Conservation (phyloP, 2,888 invertebrate species). For the Lepidocyrtinus sp. region DNA sequence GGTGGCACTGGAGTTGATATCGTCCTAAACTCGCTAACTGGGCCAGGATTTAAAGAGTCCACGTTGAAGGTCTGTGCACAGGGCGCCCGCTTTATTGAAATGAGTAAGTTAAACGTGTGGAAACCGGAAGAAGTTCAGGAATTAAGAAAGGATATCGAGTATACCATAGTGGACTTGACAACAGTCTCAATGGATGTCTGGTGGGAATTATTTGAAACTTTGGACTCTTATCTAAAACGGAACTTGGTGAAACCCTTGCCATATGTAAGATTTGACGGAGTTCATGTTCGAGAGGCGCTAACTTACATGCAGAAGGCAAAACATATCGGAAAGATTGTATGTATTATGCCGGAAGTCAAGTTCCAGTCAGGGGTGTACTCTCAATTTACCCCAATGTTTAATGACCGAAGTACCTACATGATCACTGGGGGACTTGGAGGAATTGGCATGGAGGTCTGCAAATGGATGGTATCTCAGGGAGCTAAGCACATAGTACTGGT, state of each 20-base stretch:
- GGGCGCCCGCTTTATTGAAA: conserved; percentile 59
- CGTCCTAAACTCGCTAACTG: conserved; percentile 61
- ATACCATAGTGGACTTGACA: conserved; percentile 55
- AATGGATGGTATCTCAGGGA: conserved; percentile 58
- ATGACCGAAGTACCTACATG: conserved; percentile 54
- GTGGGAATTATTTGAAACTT: conserved; percentile 18
- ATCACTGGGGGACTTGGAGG: conserved; percentile 64
- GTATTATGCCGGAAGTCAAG: conserved; percentile 52
- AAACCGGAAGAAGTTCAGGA: conserved; percentile 45
- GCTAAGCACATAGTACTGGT: conserved; percentile 57
- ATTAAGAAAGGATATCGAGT: conserved; percentile 53
- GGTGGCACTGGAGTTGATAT: conserved; percentile 52
- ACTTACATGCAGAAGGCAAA: conserved; percentile 61
- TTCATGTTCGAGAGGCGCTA: conserved; percentile 52
- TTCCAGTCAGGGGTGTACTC: conserved; percentile 28
- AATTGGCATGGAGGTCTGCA: conserved; percentile 63
- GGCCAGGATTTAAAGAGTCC: conserved; percentile 62
- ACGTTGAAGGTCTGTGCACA: conserved; percentile 40
- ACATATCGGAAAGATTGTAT: conserved; percentile 63
- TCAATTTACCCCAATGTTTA: conserved; percentile 45
- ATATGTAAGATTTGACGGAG: conserved; percentile 48
- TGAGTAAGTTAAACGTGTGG: conserved; percentile 63
- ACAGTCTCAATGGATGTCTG: conserved; percentile 31
- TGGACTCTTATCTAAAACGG: conserved; percentile 34
- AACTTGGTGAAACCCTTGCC: conserved; percentile 49